Conservation (phyloP, 2,888 invertebrate genomes). For the Celastrina argiolus region DNA sequence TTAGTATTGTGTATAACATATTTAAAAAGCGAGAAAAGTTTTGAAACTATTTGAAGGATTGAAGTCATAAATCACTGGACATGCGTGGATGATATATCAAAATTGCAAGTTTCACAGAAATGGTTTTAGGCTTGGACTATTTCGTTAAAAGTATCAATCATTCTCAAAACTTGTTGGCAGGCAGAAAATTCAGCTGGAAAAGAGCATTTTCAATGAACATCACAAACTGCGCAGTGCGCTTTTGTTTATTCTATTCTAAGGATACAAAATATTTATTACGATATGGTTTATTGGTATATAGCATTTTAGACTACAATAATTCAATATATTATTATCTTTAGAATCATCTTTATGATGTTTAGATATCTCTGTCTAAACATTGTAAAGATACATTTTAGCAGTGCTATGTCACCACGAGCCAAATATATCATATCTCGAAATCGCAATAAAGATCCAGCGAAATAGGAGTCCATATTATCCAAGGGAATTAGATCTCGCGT, state of each 20-base stretch:
- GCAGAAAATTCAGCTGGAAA: neutral
- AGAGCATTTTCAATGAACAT: neutral
- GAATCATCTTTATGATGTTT: no score
- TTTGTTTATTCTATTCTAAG: neutral
- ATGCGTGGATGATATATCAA: constrained; percentile 55
- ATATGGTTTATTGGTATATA: no score
- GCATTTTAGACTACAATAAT: no score
- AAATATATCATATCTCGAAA: constrained; percentile 26
- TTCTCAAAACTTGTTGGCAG: neutral
- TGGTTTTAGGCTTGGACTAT: constrained; percentile 35
- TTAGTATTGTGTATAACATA: constrained; percentile 71
- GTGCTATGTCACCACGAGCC: constrained; percentile 21
- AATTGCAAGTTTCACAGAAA: constrained; percentile 39
- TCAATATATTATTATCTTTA: no score
- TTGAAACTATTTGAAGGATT: constrained; percentile 47
- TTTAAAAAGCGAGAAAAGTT: constrained; percentile 62
- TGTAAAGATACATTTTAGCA: neutral
- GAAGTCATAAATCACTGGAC: constrained; percentile 61
- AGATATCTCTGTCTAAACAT: neutral
- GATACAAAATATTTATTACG: neutral
- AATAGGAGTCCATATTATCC: constrained; percentile 48
- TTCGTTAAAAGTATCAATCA: constrained; percentile 9
- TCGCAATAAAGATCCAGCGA: constrained; percentile 24
- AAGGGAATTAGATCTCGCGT: constrained; percentile 72
- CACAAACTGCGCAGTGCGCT: neutral